phyloP scores from a whole-genome alignment of 2,888 invertebrate genomes.

The Tenodera sinensis region DNA sequence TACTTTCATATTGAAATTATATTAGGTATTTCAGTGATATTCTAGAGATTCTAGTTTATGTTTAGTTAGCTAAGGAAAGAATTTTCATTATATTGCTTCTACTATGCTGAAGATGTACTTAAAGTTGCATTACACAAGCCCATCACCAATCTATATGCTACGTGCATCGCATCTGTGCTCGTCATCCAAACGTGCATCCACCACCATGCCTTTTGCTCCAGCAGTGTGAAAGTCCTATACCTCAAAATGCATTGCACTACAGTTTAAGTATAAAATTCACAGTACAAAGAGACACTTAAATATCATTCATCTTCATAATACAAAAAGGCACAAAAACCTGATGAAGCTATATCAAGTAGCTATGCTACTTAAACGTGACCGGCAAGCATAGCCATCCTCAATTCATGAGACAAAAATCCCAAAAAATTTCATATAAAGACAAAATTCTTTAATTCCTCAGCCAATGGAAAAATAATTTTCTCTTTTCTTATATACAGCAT shows the following conservation, averaged over 20 bases:
- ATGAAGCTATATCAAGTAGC: neutral
- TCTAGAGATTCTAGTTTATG: neutral
- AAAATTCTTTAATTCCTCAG: neutral
- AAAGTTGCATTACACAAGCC: slow-evolving; percentile 2
- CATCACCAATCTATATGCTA: slow-evolving; percentile 4
- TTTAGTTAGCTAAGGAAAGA: neutral
- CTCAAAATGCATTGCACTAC: slow-evolving; percentile 22
- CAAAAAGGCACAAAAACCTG: neutral
- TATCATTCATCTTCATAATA: neutral
- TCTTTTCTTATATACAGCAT: neutral
- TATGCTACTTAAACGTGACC: neutral
- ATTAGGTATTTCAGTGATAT: neutral
- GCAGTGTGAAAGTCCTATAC: neutral
- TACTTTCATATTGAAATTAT: neutral
- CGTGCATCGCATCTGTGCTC: neutral
- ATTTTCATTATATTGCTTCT: neutral
- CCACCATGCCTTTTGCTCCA: neutral
- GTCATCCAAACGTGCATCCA: slow-evolving; percentile 7
- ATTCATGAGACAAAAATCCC: too few relatives aligned
- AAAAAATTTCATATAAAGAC: neutral
- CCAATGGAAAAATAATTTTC: neutral
- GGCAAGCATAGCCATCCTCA: neutral
- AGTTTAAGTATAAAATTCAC: slow-evolving; percentile 35
- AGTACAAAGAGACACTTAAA: slow-evolving; percentile 5
- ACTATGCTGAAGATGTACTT: neutral